Conservation (phyloP, 2,113 vertebrate species). For the Ictalurus furcatus region DNA sequence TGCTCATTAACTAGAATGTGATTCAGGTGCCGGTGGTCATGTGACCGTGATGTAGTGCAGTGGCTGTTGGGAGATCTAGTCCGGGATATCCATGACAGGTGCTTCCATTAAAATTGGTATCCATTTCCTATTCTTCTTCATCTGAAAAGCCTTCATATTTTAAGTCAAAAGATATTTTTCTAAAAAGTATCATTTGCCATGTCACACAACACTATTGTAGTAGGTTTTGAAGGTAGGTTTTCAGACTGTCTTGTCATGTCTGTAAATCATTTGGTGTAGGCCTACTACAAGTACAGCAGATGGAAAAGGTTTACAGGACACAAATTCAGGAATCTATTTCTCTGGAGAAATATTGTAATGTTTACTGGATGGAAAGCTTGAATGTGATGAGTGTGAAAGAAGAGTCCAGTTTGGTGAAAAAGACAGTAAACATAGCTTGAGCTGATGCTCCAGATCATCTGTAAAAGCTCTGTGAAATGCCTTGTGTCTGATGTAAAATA, state of each 20-base stretch:
- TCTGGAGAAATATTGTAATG: constrained; percentile 39
- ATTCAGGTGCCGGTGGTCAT: too few relatives aligned
- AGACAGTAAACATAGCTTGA: neutral
- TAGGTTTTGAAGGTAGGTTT: neutral
- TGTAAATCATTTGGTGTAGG: constrained; percentile 1
- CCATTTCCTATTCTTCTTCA: neutral
- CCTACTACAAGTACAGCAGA: constrained; percentile 19
- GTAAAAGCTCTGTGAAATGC: constrained; percentile 4
- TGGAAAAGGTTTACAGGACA: constrained; percentile 13
- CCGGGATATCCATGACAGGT: too few relatives aligned
- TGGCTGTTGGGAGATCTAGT: too few relatives aligned
- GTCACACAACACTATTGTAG: neutral
- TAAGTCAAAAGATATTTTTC: neutral
- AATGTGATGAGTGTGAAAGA: constrained; percentile 40
- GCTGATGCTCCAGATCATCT: neutral
- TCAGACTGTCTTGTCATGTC: neutral
- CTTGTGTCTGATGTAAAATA: neutral
- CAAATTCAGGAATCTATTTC: constrained; percentile 1
- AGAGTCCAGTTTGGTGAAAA: neutral
- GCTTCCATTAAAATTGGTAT: too few relatives aligned
- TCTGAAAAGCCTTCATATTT: neutral
- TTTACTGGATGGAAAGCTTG: constrained; percentile 17
- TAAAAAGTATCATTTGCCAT: neutral
- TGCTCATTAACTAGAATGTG: too few relatives aligned
- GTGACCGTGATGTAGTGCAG: too few relatives aligned